A percentile compares a stretch with the other conserved stretches of the same genome.
These are phyloP conservation scores for Leptinotarsa lineolata DNA, from an alignment of 1,140 invertebrate species.

Conservation along the genomic window DNA sequence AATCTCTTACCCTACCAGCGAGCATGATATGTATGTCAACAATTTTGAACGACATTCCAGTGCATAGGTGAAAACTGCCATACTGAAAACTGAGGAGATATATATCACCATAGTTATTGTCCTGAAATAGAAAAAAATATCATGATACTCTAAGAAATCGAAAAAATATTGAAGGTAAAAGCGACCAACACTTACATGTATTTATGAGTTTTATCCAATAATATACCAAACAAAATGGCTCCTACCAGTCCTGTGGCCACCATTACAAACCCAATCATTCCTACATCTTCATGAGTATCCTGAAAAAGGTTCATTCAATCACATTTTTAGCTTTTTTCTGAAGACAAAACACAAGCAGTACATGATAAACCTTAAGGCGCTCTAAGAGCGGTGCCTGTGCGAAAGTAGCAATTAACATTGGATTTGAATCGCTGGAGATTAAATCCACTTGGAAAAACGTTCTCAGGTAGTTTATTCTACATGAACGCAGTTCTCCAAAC, in stretches of 20 bases:
- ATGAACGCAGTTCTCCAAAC: too few species aligned
- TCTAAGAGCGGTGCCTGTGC: too few species aligned
- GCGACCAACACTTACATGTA: constrained; percentile 43
- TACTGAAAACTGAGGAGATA: constrained; percentile 22
- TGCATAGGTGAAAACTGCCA: constrained; percentile 32
- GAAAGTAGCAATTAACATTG: too few species aligned
- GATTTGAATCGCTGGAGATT: too few species aligned
- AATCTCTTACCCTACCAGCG: constrained; percentile 28
- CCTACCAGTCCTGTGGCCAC: constrained; percentile 71
- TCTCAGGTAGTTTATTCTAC: too few species aligned
- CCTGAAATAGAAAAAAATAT: constrained; percentile 22
- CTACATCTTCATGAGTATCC: constrained; percentile 56
- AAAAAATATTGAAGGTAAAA: too few species aligned
- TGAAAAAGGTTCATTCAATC: background rate
- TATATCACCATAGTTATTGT: constrained; percentile 31
- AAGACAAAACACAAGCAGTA: too few species aligned
- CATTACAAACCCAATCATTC: constrained; percentile 71
- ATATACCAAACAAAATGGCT: constrained; percentile 68
- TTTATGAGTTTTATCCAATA: constrained; percentile 70
- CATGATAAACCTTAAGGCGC: too few species aligned
- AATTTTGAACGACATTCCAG: constrained; percentile 30
- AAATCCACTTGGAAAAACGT: too few species aligned
- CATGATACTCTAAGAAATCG: too few species aligned
- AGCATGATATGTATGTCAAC: constrained; percentile 28
- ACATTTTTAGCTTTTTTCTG: too few species aligned